Evolutionary conservation across 2,888 invertebrate species (phyloP), one percentile per base, ranked within the genome.

Genomic region (Leucophora obtusa): DNA sequence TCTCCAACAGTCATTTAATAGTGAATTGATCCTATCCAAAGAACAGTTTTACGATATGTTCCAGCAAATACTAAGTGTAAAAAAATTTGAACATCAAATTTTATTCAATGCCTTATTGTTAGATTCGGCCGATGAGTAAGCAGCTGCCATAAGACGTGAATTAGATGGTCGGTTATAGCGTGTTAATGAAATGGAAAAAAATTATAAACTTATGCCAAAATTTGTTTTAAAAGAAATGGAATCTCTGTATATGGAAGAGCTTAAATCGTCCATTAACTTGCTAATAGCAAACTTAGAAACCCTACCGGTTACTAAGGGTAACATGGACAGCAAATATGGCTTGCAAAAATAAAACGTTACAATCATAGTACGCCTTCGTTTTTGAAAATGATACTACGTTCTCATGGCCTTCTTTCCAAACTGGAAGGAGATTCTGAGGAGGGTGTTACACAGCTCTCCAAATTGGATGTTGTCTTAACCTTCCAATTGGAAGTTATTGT

Each of bases 191-290:
- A 98, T 99, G 96, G 97, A 98, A 91, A 96, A 95, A 93, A 98
- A 98, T 91, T 95, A 97, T 86, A 97, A 98, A 92, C 91, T 98
- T 88, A 97, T 98, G 97, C 99, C 99, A 85, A 98, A 97, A 92
- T 99, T 99, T 92, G 98, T 99, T 83, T 93, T 99, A 86, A 99
- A 99, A 93, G 99, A 99, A 92, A 99, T 99, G 99, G 99, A 99
- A 92, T 97, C 97, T 69, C 93, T 99, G 88, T 99, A 98, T 92
- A 96, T 99, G 88, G 99, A 99, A 92, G 99, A 99, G 91, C 92
- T 98, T 88, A 97, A 98, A 91, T 95, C 98, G 79, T 97, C 98
- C 84, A 98, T 99, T 91, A 99, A 98, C 92, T 93, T 98, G 86
- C 93, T 99, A 87, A 99, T 99, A 97, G 97, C 97, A 83, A 99